These are phyloP conservation scores for Leptinotarsa lineolata DNA, from an alignment of 1,140 invertebrate species.

Conservation along the genomic window DNA sequence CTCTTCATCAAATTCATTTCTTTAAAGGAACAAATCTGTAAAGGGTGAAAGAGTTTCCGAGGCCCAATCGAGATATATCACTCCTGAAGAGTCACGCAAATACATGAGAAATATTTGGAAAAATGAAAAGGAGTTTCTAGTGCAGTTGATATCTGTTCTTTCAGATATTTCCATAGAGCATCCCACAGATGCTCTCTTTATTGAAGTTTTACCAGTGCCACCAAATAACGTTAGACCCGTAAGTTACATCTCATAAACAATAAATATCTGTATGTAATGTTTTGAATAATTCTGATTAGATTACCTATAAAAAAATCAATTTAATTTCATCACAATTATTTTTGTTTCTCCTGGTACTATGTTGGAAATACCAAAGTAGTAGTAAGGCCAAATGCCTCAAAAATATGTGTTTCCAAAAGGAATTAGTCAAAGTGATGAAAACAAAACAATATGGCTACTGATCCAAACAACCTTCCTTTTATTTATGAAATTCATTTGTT, in stretches of 20 bases:
- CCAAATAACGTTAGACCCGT: constrained; percentile 86
- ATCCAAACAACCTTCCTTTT: no score
- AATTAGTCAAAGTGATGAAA: no score
- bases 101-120: constrained; percentile 78
- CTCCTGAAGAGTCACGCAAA: constrained; percentile 57
- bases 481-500: no score
- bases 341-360: no score
- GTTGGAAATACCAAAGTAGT: no score
- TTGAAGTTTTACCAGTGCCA: constrained; percentile 78
- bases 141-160: constrained; percentile 75
- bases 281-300: no score
- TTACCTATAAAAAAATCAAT: no score
- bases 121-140: constrained; percentile 74
- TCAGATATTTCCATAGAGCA: constrained; percentile 59
- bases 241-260: constrained; percentile 40
- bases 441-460: no score
- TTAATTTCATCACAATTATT: no score
- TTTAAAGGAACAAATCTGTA: constrained; percentile 7
- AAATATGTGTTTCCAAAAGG: no score
- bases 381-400: no score
- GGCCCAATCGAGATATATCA: constrained; percentile 46
- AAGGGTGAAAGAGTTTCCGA: constrained; percentile 18
- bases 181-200: constrained; percentile 89
- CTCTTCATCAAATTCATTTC: background rate
- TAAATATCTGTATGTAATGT: no score